Evolutionary conservation across 1,140 invertebrate genomes (phyloP).

Genomic region (Lamellibrachia luymesi): DNA sequence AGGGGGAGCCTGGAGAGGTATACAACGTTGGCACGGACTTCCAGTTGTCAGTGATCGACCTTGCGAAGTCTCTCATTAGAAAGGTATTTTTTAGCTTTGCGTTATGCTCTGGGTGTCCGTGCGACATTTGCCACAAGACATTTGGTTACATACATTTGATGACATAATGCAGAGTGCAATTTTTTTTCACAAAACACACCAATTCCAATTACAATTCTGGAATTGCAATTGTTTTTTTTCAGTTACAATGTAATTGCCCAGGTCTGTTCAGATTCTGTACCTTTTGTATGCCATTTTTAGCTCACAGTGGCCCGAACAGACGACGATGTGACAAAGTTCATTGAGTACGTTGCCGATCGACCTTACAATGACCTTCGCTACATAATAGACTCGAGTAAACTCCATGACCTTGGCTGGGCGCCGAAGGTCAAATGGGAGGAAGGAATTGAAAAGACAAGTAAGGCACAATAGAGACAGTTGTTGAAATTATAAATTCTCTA

Average conservation of each 20-base stretch:
- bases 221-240: too few relatives aligned
- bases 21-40: slow-evolving; percentile 54
- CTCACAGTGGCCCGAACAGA: slow-evolving; percentile 31
- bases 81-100: slow-evolving; percentile 25
- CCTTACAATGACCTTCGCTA: slow-evolving; percentile 54
- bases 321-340: slow-evolving; percentile 16
- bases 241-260: too few relatives aligned
- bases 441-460: slow-evolving; percentile 36
- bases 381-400: slow-evolving; percentile 48
- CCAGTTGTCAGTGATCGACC: slow-evolving; percentile 36
- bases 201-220: too few relatives aligned
- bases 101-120: too few relatives aligned
- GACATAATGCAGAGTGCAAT: too few relatives aligned
- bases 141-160: too few relatives aligned
- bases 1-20: slow-evolving; percentile 45
- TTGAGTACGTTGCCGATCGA: slow-evolving; percentile 43
- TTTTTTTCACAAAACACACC: too few relatives aligned
- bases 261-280: too few relatives aligned
- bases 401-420: slow-evolving; percentile 46
- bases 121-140: too few relatives aligned
- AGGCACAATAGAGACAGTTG: slow-evolving; percentile 14
- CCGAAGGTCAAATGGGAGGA: slow-evolving; percentile 50
- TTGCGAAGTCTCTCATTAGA: slow-evolving; percentile 31
- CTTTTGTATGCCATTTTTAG: slow-evolving; percentile 35
- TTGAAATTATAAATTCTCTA: background rate